Base-by-base conservation (phyloP, 2,113 vertebrate species). In the Macroglossus sobrinus region DNA sequence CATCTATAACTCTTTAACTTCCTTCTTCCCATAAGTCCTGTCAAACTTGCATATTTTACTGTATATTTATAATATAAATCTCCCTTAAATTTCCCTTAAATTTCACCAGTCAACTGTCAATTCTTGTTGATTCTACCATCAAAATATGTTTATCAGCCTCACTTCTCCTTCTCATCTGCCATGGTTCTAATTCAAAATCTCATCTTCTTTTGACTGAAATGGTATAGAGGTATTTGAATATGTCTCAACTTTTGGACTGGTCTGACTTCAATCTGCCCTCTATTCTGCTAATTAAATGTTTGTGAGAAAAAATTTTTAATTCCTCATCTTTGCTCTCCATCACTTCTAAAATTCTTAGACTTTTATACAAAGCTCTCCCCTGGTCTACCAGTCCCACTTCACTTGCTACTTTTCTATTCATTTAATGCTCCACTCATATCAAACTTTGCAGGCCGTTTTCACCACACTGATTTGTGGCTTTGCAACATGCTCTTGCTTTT, bases 71-170 rank as follows among this genome's bases (percentile, higher is more conserved):
- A 12, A 64, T 22, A 57, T 40, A 55, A 94, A 80, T 50, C 22
- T 53, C 21, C 35, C n/a, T 95, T n/a, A n/a, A n/a, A n/a, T n/a
- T 93, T n/a, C 18, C 16, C 12, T 93, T 91, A 57, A 33, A 88
- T 7, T 33, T 92, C 35, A 57, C 14, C 26, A 86, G 6, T 78
- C 16, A 78, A 55, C 63, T 79, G 4, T 7, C 43, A 75, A 43
- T 78, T 63, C 69, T 24, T 64, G 8, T 69, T 82, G 74, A 68
- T 89, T 81, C 21, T 38, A 50, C 38, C 79, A 79, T 74, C 33
- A 30, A 69, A 55, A 71, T n/a, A 33, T 11, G 3, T 69, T 81
- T n/a, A 82, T 82, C 24, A 40, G 1, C 61, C n/a, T 71, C 45
- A 13, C 50, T 4, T 75, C 28, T 59, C 15, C 18, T 15, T 75